Evolutionary conservation across 2,113 vertebrate species (phyloP), one percentile per base, ranked within the genome.

Genomic region (Grammomys dolichurus): DNA sequence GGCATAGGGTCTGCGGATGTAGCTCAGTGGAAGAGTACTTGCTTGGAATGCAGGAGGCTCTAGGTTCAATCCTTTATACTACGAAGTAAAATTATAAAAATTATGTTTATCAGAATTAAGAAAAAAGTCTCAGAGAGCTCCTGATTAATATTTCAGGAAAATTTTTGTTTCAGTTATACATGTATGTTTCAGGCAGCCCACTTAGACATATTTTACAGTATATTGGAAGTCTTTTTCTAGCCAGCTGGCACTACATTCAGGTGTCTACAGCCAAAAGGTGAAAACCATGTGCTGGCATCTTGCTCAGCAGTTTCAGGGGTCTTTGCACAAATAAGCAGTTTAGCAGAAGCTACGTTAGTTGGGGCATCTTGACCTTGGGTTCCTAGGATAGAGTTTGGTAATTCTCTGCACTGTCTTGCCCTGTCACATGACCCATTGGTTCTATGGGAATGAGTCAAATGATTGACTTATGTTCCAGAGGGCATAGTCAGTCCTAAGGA

Each of bases 111-210:
- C 48, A 76, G 48, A 84, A 84, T 33, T 40, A 17, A 63, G 56
- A 60, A 84, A 56, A 92, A 92, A 19, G 65, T 56, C 26, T 58
- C 31, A 80, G 73, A 40, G 24, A 40, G 19, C 24, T 70, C 11
- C 14, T 43, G 6, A 82, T 28, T 40, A 87, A 76, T 70, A 76
- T 46, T 87, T 69, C 40, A 81, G 82, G 28, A 76, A 63, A 65
- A 65, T 13, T 40, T 93, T 93, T 96, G 40, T 81, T 94, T 60
- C 81, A 89, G 33, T 80, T 81, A 75, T 43, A 33, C 26, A 81
- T 81, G 56, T 84, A 60, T 17, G 54, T n/a, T n/a, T 58, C 10
- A n/a, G 33, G 11, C 2, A 80, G 31, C 48, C 51, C 51, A 80
- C 78, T n/a, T 54, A 81, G 19, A 81, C 78, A 81, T 31, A 36